Evolutionary conservation across 2,797 vertebrate species (phyloP).

Genomic region (Pseudochaenichthys georgianus): DNA sequence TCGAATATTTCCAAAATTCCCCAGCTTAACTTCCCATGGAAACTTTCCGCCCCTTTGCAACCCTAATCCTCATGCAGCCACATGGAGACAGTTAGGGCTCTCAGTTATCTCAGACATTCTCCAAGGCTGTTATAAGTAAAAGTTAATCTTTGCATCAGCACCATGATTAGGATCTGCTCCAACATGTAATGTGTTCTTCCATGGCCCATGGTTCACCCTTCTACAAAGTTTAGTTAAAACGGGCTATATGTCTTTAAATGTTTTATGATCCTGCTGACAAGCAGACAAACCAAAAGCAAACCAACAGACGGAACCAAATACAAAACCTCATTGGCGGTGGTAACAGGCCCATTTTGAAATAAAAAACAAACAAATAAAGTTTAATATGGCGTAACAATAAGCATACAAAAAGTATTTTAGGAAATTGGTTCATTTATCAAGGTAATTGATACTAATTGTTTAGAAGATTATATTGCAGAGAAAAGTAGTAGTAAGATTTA

Average conservation of each 20-base stretch:
- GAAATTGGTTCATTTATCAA: not conserved
- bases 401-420: not conserved
- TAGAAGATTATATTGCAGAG: not conserved
- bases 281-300: no score
- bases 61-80: not conserved
- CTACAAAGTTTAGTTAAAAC: not conserved
- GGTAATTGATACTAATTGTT: not conserved
- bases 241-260: no score
- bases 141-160: not conserved
- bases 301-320: no score
- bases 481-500: not conserved
- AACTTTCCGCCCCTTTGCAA: no score
- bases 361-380: not conserved
- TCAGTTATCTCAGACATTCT: not conserved
- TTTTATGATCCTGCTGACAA: no score
- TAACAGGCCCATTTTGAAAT: constrained; percentile 1
- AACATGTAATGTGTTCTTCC: not conserved
- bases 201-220: not conserved
- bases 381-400: constrained; percentile 1
- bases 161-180: not conserved
- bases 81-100: constrained; percentile 1
- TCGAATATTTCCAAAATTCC: no score
- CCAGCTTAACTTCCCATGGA: no score
- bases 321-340: no score
- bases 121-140: not conserved